Conservation (phyloP, 2,888 invertebrate species). For the Slavum lentiscoides region DNA sequence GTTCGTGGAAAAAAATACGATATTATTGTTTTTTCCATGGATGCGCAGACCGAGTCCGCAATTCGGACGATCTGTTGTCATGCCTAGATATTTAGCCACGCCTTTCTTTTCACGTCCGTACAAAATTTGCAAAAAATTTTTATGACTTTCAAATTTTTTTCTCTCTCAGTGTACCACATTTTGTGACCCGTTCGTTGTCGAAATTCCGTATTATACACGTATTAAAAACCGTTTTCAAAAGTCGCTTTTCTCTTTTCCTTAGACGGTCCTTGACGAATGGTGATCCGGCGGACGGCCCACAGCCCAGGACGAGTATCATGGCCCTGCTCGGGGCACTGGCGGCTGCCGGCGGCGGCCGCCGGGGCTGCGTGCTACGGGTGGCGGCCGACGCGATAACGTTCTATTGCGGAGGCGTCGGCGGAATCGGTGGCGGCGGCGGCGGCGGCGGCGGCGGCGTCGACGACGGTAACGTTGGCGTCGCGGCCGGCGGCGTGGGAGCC, state of each 20-base stretch:
- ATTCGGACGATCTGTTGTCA: too few relatives aligned
- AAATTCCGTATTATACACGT: too few relatives aligned
- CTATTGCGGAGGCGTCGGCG: constrained; percentile 29
- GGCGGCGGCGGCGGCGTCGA: not conserved
- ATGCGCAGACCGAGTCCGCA: too few relatives aligned
- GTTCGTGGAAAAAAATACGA: too few relatives aligned
- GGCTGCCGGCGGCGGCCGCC: constrained; percentile 38
- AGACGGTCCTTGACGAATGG: constrained; percentile 29
- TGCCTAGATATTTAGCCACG: too few relatives aligned
- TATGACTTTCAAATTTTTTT: too few relatives aligned
- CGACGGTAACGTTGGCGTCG: not conserved
- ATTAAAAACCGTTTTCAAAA: too few relatives aligned
- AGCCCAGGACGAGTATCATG: constrained; percentile 23
- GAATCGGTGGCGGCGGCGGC: not conserved
- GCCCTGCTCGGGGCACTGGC: constrained; percentile 50
- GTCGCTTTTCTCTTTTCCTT: not conserved
- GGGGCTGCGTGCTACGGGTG: constrained; percentile 50
- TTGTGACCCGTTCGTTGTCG: too few relatives aligned
- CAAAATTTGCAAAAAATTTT: too few relatives aligned
- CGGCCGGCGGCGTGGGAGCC: not conserved
- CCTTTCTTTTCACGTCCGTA: too few relatives aligned
- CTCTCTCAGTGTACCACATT: too few relatives aligned
- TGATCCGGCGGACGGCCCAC: constrained; percentile 23
- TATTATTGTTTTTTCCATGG: too few relatives aligned
- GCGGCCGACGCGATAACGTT: constrained; percentile 48